phyloP scores from a whole-genome alignment of 2,888 invertebrate species.

The Lamellibrachia satsuma region DNA sequence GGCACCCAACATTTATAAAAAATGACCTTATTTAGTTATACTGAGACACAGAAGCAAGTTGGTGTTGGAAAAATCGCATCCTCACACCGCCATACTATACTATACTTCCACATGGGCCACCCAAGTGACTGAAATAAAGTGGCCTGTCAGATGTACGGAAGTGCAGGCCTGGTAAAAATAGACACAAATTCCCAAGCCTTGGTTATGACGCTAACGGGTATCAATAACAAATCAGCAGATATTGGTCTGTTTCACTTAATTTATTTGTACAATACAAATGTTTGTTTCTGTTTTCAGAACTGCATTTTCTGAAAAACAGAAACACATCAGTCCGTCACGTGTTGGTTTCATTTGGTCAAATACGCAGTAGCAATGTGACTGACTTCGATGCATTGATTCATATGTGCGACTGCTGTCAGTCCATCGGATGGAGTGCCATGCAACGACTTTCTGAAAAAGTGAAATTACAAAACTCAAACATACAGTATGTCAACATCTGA shows the following conservation, averaged over 20 bases:
- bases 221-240: neutral
- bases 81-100: too few species aligned
- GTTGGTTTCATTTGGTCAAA: slow-evolving; percentile 4
- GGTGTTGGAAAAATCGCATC: too few species aligned
- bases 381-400: neutral
- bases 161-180: too few species aligned
- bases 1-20: too few species aligned
- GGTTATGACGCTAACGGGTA: neutral
- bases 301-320: neutral
- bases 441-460: neutral
- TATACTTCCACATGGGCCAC: too few species aligned
- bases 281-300: neutral
- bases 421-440: neutral
- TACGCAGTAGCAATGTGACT: neutral
- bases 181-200: neutral
- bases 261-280: neutral
- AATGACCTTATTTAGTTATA: too few species aligned
- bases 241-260: neutral
- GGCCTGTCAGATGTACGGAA: too few species aligned
- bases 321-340: neutral
- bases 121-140: too few species aligned
- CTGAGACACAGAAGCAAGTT: too few species aligned
- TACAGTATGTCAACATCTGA: neutral
- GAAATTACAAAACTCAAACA: neutral
- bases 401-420: neutral